Base-by-base conservation (phyloP, 2,797 vertebrate species). In the Clarias fuscus region DNA sequence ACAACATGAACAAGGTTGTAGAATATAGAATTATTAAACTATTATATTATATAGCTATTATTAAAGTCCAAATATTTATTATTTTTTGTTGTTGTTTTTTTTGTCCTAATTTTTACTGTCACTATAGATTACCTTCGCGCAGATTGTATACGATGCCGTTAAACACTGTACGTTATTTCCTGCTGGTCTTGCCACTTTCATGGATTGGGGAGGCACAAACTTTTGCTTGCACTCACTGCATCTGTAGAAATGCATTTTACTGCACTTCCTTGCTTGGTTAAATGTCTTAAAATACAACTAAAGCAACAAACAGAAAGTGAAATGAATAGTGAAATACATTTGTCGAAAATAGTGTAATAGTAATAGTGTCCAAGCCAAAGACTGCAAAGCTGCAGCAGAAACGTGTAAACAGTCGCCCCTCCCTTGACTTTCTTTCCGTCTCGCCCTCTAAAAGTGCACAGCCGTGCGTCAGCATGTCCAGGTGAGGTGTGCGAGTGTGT, bases 401-500 rank as follows among this genome's bases (percentile, higher is more conserved):
- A 79, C 40, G 68, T 59, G n/a, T 86, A 67, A 76, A 68, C 67
- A 37, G 30, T 61, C 18, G 30, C 76, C 53, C 71, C 85, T 86
- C 88, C 87, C 71, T 80, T 53, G 56, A 67, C 68, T 15, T 65
- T 76, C 40, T 64, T 20, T 30, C 40, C 67, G 59, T 76, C 87
- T 70, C 48, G 4, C 17, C 68, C 81, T 73, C 77, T 75, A 68
- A 53, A 87, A 56, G 84, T 65, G 64, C 20, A 71, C 58, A 86
- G 84, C 68, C 56, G 64, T 59, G 68, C 71, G 62, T 78, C 79
- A 72, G 33, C 30, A 24, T 15, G 71, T 43, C 80, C 86, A 88
- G 86, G 85, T 85, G 83, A 67, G 81, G 87, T 77, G 84, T 82
- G 67, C 85, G 87, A 22, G 24, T 67, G 61, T 22, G 58, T 84